Base-by-base conservation (phyloP, 2,113 vertebrate species). In the Coracopsis vasa region DNA sequence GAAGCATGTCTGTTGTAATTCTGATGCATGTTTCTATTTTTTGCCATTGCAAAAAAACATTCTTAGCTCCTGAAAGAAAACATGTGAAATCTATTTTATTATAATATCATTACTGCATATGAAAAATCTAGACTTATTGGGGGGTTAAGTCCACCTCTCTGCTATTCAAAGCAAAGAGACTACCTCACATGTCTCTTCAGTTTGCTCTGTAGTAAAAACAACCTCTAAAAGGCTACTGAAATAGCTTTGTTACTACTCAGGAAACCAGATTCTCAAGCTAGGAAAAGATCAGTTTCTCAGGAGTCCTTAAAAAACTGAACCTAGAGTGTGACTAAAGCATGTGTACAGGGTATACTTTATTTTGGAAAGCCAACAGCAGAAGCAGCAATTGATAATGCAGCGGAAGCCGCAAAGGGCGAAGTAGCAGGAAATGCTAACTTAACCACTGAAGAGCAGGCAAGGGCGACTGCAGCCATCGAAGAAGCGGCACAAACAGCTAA, bases 51-150 rank as follows among this genome's bases (percentile, higher is more conserved):
- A 51, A 72, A 94, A 66, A 64, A 4, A 21, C 35, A 67, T 75
- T 67, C 35, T 79, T 83, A 62, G 13, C 29, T 75, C 28, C 47
- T 77, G 33, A 90, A 72, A 79, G 16, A 94, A 85, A 93, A 54
- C 20, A 80, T 15, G 2, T 85, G 13, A 44, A 47, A 72, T 35
- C 8, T 33, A 41, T 50, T 90, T 82, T 75, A 71, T 37, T 35
- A 37, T 24, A 5, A 35, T 6, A 80, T 2, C 13, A 72, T 62
- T 67, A 78, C 16, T 37, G 11, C 5, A 54, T 44, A 14, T 51
- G 58, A 77, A 86, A 66, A 90, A 39, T 17, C 16, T 61, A 31
- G 21, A 53, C 42, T 60, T 44, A 16, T 0, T 41, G 2, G 3
- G 10, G 7, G 11, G 14, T 23, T 70, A 88, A 80, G 45, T 77